Conservation (phyloP, 2,113 vertebrate species). For the Tachycineta bicolor region DNA sequence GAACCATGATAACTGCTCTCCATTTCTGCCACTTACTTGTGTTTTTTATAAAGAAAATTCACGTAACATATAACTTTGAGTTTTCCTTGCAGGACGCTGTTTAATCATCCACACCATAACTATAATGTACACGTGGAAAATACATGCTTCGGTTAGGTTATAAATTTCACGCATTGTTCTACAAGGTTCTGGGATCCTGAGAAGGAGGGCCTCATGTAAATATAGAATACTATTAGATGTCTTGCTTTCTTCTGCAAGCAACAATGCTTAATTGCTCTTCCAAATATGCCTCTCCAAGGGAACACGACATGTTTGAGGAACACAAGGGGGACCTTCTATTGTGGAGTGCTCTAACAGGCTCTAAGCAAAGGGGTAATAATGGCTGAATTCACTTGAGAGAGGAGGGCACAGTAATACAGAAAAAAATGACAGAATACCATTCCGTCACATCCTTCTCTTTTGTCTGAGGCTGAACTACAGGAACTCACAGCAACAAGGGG, state of each 20-base stretch:
- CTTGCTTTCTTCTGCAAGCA: conserved; percentile 36
- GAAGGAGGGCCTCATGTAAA: not conserved
- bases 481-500: conserved; percentile 38
- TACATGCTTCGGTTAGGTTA: not conserved
- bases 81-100: not conserved
- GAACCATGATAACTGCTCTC: not conserved
- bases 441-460: conserved; percentile 48
- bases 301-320: conserved; percentile 22
- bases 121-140: not conserved
- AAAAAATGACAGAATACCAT: conserved; percentile 55
- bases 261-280: conserved; percentile 62
- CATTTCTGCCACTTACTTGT: not conserved
- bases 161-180: conserved; percentile 32
- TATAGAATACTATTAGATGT: conserved; percentile 14
- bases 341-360: conserved; percentile 32
- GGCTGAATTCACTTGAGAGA: conserved; percentile 43
- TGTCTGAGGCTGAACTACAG: conserved; percentile 40
- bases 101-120: not conserved
- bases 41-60: not conserved
- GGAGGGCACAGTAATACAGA: not conserved
- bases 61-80: not conserved
- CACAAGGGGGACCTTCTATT: conserved; percentile 48
- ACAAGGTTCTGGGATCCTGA: not conserved
- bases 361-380: conserved; percentile 45
- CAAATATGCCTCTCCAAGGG: conserved; percentile 30